Percentiles rank a stretch among this genome's conserved stretches.
phyloP scores from a whole-genome alignment of 2,113 vertebrate genomes.

The Ellobius talpinus region DNA sequence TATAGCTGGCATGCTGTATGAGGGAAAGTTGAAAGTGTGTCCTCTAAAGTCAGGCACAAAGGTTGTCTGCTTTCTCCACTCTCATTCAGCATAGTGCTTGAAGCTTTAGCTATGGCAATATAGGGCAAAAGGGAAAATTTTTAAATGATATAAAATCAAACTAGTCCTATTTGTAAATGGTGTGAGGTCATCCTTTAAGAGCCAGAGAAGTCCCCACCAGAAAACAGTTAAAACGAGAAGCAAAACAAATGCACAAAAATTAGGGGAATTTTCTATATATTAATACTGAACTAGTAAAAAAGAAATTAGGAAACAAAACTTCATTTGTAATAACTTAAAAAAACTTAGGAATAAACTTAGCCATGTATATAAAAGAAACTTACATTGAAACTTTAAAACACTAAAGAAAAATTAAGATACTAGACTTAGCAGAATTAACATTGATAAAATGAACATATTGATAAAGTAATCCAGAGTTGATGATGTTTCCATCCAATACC shows the following conservation, averaged over 20 bases:
- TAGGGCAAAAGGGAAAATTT: not conserved
- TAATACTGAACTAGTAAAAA: not conserved
- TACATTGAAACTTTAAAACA: not conserved
- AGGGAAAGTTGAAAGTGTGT: not conserved
- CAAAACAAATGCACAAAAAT: not conserved
- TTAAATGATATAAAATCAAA: no score
- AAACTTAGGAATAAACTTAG: not conserved
- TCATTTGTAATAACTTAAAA: not conserved
- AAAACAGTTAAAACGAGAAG: not conserved
- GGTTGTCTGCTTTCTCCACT: not conserved
- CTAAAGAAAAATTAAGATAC: not conserved
- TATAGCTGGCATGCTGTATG: not conserved
- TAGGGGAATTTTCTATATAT: not conserved
- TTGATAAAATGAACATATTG: not conserved
- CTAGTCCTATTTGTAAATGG: not conserved
- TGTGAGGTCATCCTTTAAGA: not conserved
- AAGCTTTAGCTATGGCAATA: not conserved
- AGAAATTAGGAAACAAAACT: conserved; percentile 27
- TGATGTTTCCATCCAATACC: not conserved
- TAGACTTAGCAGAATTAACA: not conserved
- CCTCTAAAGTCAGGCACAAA: not conserved
- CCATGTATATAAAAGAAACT: not conserved
- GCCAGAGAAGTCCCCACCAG: not conserved
- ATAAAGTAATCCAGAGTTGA: not conserved
- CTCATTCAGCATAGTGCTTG: not conserved